Evolutionary conservation across 1,140 invertebrate species (phyloP).

Genomic region (Pinna nobilis): DNA sequence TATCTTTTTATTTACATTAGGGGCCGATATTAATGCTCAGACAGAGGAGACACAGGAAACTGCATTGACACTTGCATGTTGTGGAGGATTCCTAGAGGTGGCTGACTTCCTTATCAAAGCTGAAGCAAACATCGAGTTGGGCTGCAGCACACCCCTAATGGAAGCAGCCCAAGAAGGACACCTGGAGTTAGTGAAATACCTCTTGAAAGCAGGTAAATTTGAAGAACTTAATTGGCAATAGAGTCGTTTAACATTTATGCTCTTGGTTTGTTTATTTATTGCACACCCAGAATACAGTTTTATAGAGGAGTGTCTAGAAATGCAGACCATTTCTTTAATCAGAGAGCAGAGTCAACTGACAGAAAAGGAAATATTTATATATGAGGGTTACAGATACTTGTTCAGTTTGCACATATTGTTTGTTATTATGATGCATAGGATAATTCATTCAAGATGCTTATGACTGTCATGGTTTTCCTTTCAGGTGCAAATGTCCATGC

Average conservation of each 20-base stretch:
- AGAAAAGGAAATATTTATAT: too few relatives aligned
- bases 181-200: slow-evolving; percentile 87
- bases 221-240: too few relatives aligned
- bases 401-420: too few relatives aligned
- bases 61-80: slow-evolving; percentile 96
- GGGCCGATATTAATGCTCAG: slow-evolving; percentile 97
- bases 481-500: slow-evolving; percentile 90
- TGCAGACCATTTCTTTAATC: too few relatives aligned
- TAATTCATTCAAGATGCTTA: neutral
- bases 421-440: too few relatives aligned
- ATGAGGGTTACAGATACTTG: too few relatives aligned
- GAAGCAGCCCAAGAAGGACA: slow-evolving; percentile 99
- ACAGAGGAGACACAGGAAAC: slow-evolving; percentile 99
- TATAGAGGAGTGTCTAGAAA: too few relatives aligned
- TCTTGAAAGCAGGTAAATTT: slow-evolving; percentile 69
- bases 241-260: too few relatives aligned
- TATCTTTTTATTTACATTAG: slow-evolving; percentile 70
- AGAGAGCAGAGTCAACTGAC: too few relatives aligned
- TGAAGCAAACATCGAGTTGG: slow-evolving; percentile 95
- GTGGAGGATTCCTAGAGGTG: slow-evolving; percentile 98
- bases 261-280: too few relatives aligned
- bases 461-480: neutral
- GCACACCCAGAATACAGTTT: too few relatives aligned
- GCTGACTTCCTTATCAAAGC: slow-evolving; percentile 96
- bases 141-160: slow-evolving; percentile 98